Evolutionary conservation across 2,797 vertebrate genomes (phyloP).

Genomic region (Pipistrellus nathusii): DNA sequence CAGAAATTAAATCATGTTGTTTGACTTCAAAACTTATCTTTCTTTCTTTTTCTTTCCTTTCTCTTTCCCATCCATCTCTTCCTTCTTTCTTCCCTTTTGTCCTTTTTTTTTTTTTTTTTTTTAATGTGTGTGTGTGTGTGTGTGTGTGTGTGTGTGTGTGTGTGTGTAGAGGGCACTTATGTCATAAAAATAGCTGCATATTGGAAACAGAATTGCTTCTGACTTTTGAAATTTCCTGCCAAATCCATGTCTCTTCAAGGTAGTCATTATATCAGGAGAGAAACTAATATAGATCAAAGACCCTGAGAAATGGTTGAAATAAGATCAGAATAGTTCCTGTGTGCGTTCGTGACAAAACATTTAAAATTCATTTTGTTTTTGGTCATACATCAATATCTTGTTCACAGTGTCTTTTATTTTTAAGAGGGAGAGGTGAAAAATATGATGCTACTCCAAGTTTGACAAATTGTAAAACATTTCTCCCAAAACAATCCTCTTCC

Average conservation of each 20-base stretch:
- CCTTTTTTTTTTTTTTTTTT: neutral
- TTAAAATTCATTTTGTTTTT: neutral
- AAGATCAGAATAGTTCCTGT: neutral
- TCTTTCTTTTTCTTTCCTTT: neutral
- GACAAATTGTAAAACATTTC: neutral
- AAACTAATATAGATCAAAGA: neutral
- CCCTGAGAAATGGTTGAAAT: neutral
- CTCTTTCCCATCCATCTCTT: neutral
- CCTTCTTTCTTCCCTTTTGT: neutral
- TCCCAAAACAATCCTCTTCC: neutral
- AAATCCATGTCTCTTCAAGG: neutral
- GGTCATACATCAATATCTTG: neutral
- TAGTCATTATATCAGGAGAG: neutral
- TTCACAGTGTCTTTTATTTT: neutral
- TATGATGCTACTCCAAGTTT: neutral
- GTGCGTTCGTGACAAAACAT: neutral
- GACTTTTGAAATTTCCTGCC: slow-evolving; percentile 7
- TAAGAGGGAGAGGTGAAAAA: neutral
- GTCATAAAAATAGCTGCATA: neutral
- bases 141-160: neutral
- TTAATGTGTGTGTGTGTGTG: neutral
- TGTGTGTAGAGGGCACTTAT: neutral
- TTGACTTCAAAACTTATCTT: slow-evolving; percentile 1
- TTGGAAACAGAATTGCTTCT: neutral
- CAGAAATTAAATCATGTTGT: neutral